Evolutionary conservation across 2,797 vertebrate genomes (phyloP).

Genomic region (Rhabdomys pumilio): DNA sequence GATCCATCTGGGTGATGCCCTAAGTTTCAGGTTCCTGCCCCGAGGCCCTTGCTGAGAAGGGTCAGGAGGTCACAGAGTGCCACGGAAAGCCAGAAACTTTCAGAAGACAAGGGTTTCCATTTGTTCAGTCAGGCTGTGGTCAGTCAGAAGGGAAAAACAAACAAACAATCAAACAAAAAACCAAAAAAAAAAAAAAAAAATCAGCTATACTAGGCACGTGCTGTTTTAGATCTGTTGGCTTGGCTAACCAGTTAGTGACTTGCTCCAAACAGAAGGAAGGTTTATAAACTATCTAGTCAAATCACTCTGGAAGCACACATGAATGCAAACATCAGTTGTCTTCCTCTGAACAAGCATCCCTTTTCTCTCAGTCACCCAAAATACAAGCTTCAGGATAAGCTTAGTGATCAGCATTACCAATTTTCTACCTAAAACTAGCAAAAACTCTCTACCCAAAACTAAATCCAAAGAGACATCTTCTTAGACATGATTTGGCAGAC

Average conservation of each 20-base stretch:
- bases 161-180: not conserved
- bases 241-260: not conserved
- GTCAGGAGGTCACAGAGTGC: not conserved
- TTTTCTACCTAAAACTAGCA: not conserved
- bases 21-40: slow-evolving; percentile 45
- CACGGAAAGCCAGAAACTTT: not conserved
- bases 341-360: not conserved
- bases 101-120: not conserved
- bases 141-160: not conserved
- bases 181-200: no score
- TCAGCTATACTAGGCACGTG: not conserved
- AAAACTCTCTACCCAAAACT: not conserved
- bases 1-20: not conserved
- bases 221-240: not conserved
- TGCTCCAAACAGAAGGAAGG: not conserved
- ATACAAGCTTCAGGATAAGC: not conserved
- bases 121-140: not conserved
- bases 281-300: not conserved
- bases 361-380: slow-evolving; percentile 3
- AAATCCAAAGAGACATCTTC: not conserved
- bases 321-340: not conserved
- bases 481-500: not conserved
- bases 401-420: not conserved
- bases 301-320: not conserved
- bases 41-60: not conserved